Evolutionary conservation across 1,140 invertebrate species (phyloP), one percentile per base, ranked within the genome.

Genomic region (Dryas iulia): DNA sequence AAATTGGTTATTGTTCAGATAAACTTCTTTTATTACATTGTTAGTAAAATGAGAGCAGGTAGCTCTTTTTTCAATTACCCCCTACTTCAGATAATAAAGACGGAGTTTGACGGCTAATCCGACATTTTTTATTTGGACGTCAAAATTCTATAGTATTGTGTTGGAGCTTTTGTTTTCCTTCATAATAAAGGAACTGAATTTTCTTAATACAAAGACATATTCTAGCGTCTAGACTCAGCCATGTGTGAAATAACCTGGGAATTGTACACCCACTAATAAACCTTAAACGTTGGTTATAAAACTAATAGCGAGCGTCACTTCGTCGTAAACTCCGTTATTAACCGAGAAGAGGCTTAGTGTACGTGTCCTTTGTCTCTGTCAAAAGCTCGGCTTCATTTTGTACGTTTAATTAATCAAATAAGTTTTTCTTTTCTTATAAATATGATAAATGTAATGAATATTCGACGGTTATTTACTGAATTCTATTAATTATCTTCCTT

Each of bases 1-100:
- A 90, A 90, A 90, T 89, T 89, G 86, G 84, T 89, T 90, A 90
- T 90, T 90, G 86, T 90, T 86, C 79, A 74, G 75, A 82, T 86
- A 90, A 89, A 89, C 73, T 86, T 86, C 85, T 89, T 88, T 89
- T 89, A 89, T 90, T 89, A 89, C 84, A 77, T 89, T 89, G 84
- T 88, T 90, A 90, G 86, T 88, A 89, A 90, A 84, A 88, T 62
- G 86, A 90, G 86, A 82, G 70, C 71, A 80, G 82, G 80, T 77
- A 77, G 71, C 58, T 83, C 74, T 79, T 82, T 87, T 87, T 84
- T 82, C 77, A 80, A 83, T 83, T 81, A 80, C 78, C 73, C 8
- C 71, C 79, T 67, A 59, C 72, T 81, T 74, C 35, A 70, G 73
- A 80, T 80, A 85, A 83, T 84, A 86, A 84, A 83, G 78, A 69